Conservation (phyloP, 1,140 invertebrate genomes). For the Chrysomallon squamiferum region DNA sequence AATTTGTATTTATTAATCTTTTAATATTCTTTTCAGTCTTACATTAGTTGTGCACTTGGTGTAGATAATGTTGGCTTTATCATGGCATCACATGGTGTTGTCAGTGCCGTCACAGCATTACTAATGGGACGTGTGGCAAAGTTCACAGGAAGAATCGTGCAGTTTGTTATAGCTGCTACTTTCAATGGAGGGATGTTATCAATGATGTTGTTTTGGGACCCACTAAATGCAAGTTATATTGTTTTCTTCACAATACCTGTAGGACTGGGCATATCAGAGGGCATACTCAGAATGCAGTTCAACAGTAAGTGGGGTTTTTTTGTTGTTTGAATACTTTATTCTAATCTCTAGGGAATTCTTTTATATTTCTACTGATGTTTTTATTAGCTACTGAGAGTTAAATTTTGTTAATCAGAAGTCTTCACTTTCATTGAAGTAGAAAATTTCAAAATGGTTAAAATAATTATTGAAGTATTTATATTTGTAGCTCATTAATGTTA, state of each 20-base stretch:
- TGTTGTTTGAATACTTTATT: too few species aligned
- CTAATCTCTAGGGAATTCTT: too few species aligned
- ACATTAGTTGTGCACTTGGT: slow-evolving; percentile 88
- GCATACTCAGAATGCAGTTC: slow-evolving; percentile 94
- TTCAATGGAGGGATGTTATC: slow-evolving; percentile 20
- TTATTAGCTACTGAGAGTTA: too few species aligned
- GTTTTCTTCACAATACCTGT: slow-evolving; percentile 88
- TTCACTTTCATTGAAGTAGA: too few species aligned
- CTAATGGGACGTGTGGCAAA: slow-evolving; percentile 90
- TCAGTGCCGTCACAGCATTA: slow-evolving; percentile 72
- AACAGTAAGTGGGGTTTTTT: slow-evolving; percentile 75
- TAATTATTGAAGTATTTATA: too few species aligned
- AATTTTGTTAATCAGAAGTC: too few species aligned
- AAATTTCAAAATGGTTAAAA: too few species aligned
- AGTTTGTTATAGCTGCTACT: slow-evolving; percentile 70
- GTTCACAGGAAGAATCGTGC: slow-evolving; percentile 83
- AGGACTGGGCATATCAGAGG: slow-evolving; percentile 91
- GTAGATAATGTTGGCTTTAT: slow-evolving; percentile 90
- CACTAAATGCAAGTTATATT: slow-evolving; percentile 77
- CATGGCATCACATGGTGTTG: slow-evolving; percentile 92
- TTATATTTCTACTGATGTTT: too few species aligned
- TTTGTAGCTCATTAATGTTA: too few species aligned
- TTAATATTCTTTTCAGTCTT: slow-evolving; percentile 79
- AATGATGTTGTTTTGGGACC: slow-evolving; percentile 73
- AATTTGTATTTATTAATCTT: too few species aligned